phyloP scores from a whole-genome alignment of 2,797 vertebrate species.

The Coregonus ussuriensis region DNA sequence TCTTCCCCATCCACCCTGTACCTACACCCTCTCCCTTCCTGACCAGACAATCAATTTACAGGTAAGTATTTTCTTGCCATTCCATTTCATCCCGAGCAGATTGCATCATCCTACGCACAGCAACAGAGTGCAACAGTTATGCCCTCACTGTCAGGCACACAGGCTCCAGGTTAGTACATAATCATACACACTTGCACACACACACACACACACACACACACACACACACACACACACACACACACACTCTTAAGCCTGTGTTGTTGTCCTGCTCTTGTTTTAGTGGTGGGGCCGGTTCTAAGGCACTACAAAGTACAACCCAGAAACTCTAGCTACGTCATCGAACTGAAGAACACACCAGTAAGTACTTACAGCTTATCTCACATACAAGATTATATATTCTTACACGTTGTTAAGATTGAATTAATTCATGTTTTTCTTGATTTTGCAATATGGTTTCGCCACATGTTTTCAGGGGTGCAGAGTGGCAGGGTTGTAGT shows the following conservation, averaged over 20 bases:
- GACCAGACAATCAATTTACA: neutral
- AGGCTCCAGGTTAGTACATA: neutral
- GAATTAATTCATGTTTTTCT: no score
- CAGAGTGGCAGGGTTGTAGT: neutral
- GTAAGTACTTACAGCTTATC: neutral
- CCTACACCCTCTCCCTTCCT: neutral
- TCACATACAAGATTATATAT: no score
- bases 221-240: neutral
- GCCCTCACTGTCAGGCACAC: neutral
- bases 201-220: slow-evolving; percentile 3
- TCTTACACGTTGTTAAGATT: no score
- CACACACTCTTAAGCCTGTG: neutral
- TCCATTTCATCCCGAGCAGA: no score
- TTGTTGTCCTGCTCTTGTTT: neutral
- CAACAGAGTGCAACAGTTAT: neutral
- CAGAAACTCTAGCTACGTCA: neutral
- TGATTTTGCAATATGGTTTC: no score
- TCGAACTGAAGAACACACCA: neutral
- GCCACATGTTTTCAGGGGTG: no score
- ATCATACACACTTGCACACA: neutral
- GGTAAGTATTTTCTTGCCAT: neutral
- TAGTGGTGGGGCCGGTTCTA: neutral
- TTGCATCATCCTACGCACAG: neutral
- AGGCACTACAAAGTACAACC: neutral
- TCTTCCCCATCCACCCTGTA: neutral